Conservation (phyloP, 1,140 invertebrate genomes). For the Radopholus similis region DNA sequence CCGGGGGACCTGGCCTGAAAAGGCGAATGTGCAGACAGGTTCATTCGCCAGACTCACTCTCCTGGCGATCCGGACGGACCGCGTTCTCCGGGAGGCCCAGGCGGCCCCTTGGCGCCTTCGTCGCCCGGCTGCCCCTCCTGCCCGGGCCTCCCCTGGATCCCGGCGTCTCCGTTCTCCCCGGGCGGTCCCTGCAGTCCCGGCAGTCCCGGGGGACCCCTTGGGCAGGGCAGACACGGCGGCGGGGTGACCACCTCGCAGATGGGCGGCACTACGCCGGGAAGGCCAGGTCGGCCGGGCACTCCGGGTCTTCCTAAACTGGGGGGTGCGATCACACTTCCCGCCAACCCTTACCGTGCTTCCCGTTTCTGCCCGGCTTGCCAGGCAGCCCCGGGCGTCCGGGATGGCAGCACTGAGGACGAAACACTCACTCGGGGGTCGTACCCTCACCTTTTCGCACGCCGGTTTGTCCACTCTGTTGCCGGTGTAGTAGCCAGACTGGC, state of each 20-base stretch:
- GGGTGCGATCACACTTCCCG: slow-evolving; percentile 13
- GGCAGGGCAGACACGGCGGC: slow-evolving; percentile 34
- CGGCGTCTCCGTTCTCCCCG: no score
- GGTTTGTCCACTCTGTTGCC: background rate
- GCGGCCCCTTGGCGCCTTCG: slow-evolving; percentile 28
- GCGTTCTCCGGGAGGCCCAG: slow-evolving; percentile 14
- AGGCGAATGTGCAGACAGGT: no score
- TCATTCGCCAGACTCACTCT: slow-evolving; percentile 5
- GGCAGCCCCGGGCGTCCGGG: slow-evolving; percentile 6
- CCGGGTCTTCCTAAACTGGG: slow-evolving; percentile 26
- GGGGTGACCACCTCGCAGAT: slow-evolving; percentile 35
- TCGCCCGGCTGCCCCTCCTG: slow-evolving; percentile 24
- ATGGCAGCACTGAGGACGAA: background rate
- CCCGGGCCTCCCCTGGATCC: slow-evolving; percentile 26
- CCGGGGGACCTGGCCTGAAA: slow-evolving; percentile 9
- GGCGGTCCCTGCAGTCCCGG: slow-evolving; percentile 22
- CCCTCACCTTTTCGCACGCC: background rate
- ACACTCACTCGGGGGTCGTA: background rate
- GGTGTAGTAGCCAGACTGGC: slow-evolving; percentile 1
- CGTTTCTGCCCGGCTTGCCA: slow-evolving; percentile 7
- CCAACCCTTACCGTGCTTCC: slow-evolving; percentile 24
- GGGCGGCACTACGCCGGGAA: slow-evolving; percentile 12
- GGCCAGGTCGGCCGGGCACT: slow-evolving; percentile 27
- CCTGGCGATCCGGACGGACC: slow-evolving; percentile 8
- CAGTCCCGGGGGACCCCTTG: slow-evolving; percentile 24